These are phyloP conservation scores for Apamea epomidion DNA, from an alignment of 2,888 invertebrate species.

Conservation along the genomic window DNA sequence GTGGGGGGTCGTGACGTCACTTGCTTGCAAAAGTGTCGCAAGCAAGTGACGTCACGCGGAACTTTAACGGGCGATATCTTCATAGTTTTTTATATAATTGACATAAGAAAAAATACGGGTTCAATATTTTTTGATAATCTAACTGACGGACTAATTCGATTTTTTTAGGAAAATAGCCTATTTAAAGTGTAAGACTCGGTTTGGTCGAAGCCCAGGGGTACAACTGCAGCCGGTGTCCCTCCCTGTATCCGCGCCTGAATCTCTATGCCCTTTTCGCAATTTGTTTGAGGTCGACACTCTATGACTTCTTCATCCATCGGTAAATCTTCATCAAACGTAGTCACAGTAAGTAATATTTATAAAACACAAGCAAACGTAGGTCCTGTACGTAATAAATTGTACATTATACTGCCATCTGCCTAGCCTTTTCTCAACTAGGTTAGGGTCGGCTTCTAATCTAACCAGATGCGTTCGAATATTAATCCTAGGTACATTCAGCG, in stretches of 20 bases:
- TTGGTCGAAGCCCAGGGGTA: background rate
- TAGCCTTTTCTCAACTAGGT: constrained; percentile 23
- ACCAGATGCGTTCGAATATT: constrained; percentile 20
- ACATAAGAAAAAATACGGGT: too few relatives aligned
- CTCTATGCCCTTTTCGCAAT: background rate
- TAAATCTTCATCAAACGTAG: too few relatives aligned
- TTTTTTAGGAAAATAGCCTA: too few relatives aligned
- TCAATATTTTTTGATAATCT: too few relatives aligned
- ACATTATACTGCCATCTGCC: constrained; percentile 15
- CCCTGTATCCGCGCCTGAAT: background rate
- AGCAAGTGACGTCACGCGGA: too few relatives aligned
- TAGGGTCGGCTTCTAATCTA: constrained; percentile 40
- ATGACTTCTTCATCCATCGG: background rate
- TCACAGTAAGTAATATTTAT: background rate
- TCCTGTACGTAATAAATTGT: constrained; percentile 3
- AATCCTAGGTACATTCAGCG: background rate
- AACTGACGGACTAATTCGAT: too few relatives aligned
- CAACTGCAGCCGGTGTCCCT: background rate
- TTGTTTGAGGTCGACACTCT: background rate
- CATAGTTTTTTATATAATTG: too few relatives aligned
- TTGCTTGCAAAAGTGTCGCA: too few relatives aligned
- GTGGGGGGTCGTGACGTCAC: too few relatives aligned
- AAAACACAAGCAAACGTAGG: constrained; percentile 1
- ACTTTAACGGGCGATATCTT: too few relatives aligned
- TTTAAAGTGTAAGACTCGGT: background rate